Percentiles rank a stretch among this genome's conserved stretches.
Evolutionary conservation across 2,888 invertebrate species (phyloP).

Genomic region (Limenitis camilla): DNA sequence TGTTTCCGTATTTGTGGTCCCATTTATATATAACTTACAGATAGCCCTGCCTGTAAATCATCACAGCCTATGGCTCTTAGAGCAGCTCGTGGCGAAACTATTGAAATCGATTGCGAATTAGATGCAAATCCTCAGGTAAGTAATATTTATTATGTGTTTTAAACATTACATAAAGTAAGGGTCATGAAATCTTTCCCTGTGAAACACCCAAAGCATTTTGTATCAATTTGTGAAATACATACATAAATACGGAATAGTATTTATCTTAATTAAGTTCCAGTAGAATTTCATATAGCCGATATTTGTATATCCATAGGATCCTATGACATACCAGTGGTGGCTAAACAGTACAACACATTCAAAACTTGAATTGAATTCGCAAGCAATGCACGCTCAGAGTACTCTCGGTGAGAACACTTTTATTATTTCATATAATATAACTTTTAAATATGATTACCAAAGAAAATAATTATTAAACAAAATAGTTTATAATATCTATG

Average conservation of each 20-base stretch:
- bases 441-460: neutral
- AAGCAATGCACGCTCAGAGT: conserved; percentile 44
- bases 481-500: conserved; percentile 8
- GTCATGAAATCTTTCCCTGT: neutral
- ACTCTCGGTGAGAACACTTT: conserved; percentile 41
- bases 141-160: neutral
- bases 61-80: conserved; percentile 77
- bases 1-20: too few relatives aligned
- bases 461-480: neutral
- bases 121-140: conserved; percentile 83
- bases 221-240: too few relatives aligned
- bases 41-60: conserved; percentile 78
- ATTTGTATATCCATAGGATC: conserved; percentile 39
- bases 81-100: conserved; percentile 78
- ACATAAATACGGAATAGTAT: too few relatives aligned
- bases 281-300: neutral
- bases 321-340: conserved; percentile 68
- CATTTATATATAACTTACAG: too few relatives aligned
- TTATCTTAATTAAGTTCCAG: too few relatives aligned
- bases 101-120: conserved; percentile 79
- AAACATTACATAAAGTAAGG: neutral
- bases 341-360: conserved; percentile 67
- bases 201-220: too few relatives aligned
- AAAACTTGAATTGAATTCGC: conserved; percentile 53
- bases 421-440: neutral